Evolutionary conservation across 2,113 vertebrate species (phyloP).

Genomic region (Colius striatus): DNA sequence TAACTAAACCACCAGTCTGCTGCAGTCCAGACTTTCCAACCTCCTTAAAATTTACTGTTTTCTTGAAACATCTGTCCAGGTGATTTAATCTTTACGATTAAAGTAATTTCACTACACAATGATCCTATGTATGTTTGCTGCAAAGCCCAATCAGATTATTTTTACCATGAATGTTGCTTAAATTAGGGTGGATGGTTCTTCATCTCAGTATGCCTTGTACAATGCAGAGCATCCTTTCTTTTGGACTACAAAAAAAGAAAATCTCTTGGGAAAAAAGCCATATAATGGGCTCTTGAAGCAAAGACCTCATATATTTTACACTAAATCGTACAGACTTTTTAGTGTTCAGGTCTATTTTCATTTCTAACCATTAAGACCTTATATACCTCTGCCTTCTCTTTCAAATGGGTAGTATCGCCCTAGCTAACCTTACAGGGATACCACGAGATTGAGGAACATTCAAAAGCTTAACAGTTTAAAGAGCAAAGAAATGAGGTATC

Average conservation of each 20-base stretch:
- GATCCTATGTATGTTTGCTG: not conserved
- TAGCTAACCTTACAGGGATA: not conserved
- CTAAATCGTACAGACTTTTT: not conserved
- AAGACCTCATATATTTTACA: not conserved
- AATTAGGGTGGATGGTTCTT: not conserved
- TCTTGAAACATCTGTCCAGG: not conserved
- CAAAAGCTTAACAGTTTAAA: not conserved
- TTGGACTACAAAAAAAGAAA: not conserved
- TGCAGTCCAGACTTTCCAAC: not conserved
- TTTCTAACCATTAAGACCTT: not conserved
- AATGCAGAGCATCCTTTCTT: not conserved
- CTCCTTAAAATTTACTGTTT: not conserved
- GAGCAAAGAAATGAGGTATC: not conserved
- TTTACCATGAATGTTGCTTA: not conserved
- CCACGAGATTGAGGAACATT: not conserved
- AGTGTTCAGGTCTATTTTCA: not conserved
- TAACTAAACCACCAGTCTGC: not conserved
- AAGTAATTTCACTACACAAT: not conserved
- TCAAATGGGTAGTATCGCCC: not conserved
- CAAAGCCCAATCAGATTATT: not conserved
- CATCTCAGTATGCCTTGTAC: not conserved
- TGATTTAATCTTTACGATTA: not conserved
- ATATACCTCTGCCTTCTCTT: not conserved
- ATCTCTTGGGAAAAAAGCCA: not conserved
- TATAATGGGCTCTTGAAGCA: not conserved